phyloP scores from a whole-genome alignment of 2,113 vertebrate genomes.

The Collichthys lucidus region DNA sequence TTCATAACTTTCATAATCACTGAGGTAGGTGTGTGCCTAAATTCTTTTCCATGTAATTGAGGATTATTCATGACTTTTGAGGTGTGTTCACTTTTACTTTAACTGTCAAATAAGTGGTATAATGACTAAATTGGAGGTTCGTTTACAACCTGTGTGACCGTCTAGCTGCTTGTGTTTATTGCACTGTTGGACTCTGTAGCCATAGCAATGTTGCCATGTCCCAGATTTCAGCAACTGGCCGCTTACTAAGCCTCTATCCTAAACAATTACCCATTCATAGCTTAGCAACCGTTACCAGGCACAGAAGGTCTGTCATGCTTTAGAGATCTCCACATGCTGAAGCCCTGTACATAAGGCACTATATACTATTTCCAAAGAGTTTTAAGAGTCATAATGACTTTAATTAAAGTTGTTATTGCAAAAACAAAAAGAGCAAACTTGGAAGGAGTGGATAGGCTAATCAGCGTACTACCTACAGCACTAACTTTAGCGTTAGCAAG shows the following conservation, averaged over 20 bases:
- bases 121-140: not conserved
- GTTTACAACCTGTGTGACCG: not conserved
- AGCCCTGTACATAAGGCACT: too few relatives aligned
- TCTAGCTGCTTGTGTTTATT: not conserved
- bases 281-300: constrained; percentile 15
- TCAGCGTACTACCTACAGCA: not conserved
- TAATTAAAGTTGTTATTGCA: not conserved
- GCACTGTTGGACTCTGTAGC: constrained; percentile 1
- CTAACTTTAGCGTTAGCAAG: not conserved
- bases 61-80: not conserved
- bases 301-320: not conserved
- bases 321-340: not conserved
- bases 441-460: not conserved
- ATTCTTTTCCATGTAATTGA: not conserved
- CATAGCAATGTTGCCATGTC: constrained; percentile 27
- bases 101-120: not conserved
- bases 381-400: too few relatives aligned
- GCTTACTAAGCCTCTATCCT: not conserved
- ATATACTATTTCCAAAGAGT: too few relatives aligned
- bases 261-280: constrained; percentile 27
- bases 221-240: constrained; percentile 28
- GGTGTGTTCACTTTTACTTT: not conserved
- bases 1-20: too few relatives aligned
- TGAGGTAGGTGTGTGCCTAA: too few relatives aligned
- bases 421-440: not conserved